These are phyloP conservation scores for Ascaphus truei DNA, from an alignment of 2,113 vertebrate species.

Conservation along the genomic window DNA sequence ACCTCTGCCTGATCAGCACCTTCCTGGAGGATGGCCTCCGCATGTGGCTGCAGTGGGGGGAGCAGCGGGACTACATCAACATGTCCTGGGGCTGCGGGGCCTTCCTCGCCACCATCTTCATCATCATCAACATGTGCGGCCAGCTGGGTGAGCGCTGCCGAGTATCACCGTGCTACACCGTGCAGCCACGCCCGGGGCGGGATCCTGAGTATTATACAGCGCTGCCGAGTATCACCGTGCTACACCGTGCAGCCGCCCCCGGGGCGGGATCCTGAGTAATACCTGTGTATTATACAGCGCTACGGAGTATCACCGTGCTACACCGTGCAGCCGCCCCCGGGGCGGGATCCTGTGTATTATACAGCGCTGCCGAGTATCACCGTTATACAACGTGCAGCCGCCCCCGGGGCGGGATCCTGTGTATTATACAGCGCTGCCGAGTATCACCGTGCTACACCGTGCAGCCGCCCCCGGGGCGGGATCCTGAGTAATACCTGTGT, in stretches of 20 bases:
- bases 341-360: too few relatives aligned
- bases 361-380: too few relatives aligned
- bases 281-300: too few relatives aligned
- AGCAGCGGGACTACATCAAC: constrained; percentile 39
- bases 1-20: constrained; percentile 42
- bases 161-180: not conserved
- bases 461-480: too few relatives aligned
- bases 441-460: too few relatives aligned
- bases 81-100: constrained; percentile 32
- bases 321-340: too few relatives aligned
- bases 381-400: too few relatives aligned
- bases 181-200: not conserved
- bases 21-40: constrained; percentile 42
- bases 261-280: not conserved
- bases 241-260: not conserved
- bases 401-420: too few relatives aligned
- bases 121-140: constrained; percentile 39
- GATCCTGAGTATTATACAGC: not conserved
- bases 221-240: not conserved
- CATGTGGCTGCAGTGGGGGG: constrained; percentile 38
- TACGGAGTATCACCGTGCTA: not conserved
- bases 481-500: too few relatives aligned
- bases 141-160: constrained; percentile 38
- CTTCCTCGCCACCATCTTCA: constrained; percentile 39
- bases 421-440: too few relatives aligned